A percentile compares a stretch with the other conserved stretches of the same genome.
phyloP scores from a whole-genome alignment of 2,113 vertebrate species.

The Lepus europaeus region DNA sequence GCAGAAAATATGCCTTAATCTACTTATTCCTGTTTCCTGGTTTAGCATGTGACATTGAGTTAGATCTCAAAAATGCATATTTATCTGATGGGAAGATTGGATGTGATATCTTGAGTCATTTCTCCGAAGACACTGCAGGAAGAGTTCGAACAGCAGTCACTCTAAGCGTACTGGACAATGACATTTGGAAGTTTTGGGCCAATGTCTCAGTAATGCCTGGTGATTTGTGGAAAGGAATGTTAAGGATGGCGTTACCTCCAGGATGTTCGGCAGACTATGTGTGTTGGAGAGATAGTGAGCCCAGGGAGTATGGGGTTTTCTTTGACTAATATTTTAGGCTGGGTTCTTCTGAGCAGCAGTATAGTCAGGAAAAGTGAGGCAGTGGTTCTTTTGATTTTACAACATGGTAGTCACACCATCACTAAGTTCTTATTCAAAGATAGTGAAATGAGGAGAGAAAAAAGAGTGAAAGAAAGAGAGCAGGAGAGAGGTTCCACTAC shows the following conservation, averaged over 20 bases:
- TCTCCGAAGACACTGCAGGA: not conserved
- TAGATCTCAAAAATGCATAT: not conserved
- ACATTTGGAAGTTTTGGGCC: not conserved
- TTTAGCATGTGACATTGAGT: not conserved
- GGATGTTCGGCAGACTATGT: not conserved
- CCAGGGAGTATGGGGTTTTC: not conserved
- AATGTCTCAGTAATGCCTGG: not conserved
- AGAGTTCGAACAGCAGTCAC: not conserved
- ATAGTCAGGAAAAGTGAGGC: not conserved
- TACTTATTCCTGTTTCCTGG: not conserved
- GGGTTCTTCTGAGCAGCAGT: not conserved
- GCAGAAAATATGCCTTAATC: not conserved
- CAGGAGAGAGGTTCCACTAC: not conserved
- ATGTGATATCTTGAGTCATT: not conserved
- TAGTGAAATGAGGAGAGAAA: not conserved
- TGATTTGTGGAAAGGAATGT: not conserved
- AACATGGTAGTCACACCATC: not conserved
- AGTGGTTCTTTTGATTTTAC: not conserved
- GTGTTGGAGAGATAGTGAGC: not conserved
- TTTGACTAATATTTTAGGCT: not conserved
- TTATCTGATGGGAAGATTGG: not conserved
- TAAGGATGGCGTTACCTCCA: accelerated
- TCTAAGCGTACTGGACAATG: not conserved
- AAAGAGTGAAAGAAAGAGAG: not conserved
- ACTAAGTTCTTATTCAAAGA: not conserved